Conservation (phyloP, 2,797 vertebrate genomes). For the Poecilia wingei region DNA sequence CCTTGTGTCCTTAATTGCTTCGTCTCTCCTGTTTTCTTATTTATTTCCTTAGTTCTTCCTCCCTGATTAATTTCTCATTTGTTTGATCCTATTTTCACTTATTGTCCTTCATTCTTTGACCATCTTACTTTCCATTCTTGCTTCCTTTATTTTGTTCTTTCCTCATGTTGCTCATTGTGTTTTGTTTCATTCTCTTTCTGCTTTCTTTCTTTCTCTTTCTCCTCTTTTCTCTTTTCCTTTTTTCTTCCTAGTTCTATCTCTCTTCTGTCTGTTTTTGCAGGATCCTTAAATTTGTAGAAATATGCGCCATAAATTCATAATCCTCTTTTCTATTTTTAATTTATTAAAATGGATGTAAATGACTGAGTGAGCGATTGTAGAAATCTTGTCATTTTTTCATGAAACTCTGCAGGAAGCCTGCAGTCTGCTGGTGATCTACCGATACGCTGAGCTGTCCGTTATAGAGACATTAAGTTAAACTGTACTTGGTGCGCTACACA, state of each 20-base stretch:
- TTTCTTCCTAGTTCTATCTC: neutral
- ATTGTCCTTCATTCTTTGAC: neutral
- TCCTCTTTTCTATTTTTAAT: neutral
- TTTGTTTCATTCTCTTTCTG: neutral
- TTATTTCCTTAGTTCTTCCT: neutral
- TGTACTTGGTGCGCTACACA: slow-evolving; percentile 10
- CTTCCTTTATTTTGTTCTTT: neutral
- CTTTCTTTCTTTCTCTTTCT: neutral
- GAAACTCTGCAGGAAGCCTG: neutral
- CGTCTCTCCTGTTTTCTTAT: neutral
- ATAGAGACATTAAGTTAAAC: neutral
- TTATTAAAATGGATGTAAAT: neutral
- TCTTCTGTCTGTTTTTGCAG: neutral
- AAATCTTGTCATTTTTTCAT: neutral
- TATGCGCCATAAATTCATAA: neutral
- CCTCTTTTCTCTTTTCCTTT: neutral
- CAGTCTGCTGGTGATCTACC: neutral
- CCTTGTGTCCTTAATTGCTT: neutral
- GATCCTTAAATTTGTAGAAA: neutral
- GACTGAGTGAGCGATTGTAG: neutral
- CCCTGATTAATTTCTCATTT: neutral
- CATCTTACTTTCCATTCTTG: neutral
- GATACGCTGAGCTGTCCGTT: neutral
- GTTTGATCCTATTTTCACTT: neutral
- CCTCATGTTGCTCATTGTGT: neutral